Evolutionary conservation across 2,888 invertebrate genomes (phyloP), one percentile per base, ranked within the genome.

Genomic region (Eutolmus rufibarbis): DNA sequence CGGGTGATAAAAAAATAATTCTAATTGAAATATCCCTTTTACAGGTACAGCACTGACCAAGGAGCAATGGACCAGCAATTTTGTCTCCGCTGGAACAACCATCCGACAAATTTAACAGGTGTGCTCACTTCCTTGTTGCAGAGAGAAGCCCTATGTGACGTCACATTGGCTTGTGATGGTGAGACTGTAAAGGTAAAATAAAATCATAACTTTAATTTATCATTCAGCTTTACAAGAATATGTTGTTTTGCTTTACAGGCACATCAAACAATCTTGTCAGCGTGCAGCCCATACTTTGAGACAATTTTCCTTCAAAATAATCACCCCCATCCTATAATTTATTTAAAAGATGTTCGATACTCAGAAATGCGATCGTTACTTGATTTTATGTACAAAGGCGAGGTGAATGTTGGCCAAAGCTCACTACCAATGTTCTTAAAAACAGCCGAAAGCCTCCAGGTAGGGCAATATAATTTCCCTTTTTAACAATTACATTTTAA

Each of bases 71-170:
- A 94, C 92, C 94, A 94, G 92, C 97, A 97, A 95, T 97, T 97
- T 94, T 97, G 97, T 94, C 95, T 97, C 93, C 96, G 97, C 94
- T 97, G 97, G 97, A 97, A 97, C 95, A 97, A 97, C 94, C 97
- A 97, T 94, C 97, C 96, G 92, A 96, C 95, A 94, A 97, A 97
- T 94, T 94, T 97, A 93, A 97, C 97, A 92, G 97, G 97, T 94
- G 97, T 97, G 92, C 95, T 97, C 91, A 96, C 96, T 92, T 97
- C 97, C 92, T 94, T 97, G 92, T 94, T 97, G 91, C 96, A 97
- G 93, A 95, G 97, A 92, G 97, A 97, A 94, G 96, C 96, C 90
- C 95, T 98, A 91, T 97, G 97, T 93, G 98, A 98, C 94, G 97
- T 98, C 91, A 98, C 98, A 91, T 94, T 98, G 91, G 97, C 97